Evolutionary conservation across 1,140 invertebrate species (phyloP), one percentile per base, ranked within the genome.

Genomic region (Asobara japonica): DNA sequence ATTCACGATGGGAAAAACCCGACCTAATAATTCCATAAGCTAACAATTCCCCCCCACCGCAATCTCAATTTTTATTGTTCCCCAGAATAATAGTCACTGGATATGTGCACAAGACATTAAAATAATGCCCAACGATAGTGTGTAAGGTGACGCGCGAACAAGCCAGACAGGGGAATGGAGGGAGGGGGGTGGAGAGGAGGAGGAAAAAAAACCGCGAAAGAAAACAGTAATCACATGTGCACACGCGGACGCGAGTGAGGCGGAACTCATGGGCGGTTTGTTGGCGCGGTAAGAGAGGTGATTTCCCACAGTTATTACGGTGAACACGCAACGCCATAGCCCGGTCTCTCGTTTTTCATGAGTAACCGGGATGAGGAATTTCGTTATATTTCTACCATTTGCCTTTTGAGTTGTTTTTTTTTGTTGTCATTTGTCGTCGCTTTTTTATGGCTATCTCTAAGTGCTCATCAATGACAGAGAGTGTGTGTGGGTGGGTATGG

Each of bases 261-360:
- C 65, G 71, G 71, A 72, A 72, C 71, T 68, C 65, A 62, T 61
- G 64, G 33, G 71, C 51, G 16, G 38, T 66, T 72, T 31, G 22
- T 33, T 31, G 45, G 29, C 67, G 61, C 45, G 65, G 61, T 30
- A 16, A 65, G 70, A 71, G 33, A 78, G 74, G 74, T 77, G 72
- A 73, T 80, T 79, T 79, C 74, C 76, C 74, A 74, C 74, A 78
- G 75, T 66, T 64, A 76, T 76, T 76, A 76, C 65, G 56, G 22
- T 56, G 45, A 77, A 74, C 80, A 82, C 78, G 80, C 79, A 75
- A 82, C 74, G 65, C 41, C 73, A 76, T 81, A 81, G 81, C 74
- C 69, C 65, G 64, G 31, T 10, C 60, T 30, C 7, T 30, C 45
- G 76, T 74, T 79, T 79, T 77, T 81, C 77, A 77, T 74, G 72